Conservation (phyloP, 2,797 vertebrate species). For the Loriculus beryllinus region DNA sequence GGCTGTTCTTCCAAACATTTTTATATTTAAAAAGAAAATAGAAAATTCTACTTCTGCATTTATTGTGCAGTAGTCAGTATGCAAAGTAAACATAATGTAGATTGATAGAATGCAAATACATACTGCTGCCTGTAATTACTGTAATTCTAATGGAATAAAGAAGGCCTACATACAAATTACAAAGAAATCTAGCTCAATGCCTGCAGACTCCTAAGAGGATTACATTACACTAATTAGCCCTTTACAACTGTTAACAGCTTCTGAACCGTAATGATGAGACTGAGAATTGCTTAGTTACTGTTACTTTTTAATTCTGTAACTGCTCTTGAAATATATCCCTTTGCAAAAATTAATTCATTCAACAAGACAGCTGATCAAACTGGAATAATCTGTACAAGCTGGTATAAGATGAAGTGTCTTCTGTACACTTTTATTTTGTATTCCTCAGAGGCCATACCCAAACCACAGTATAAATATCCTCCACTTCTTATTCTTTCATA, state of each 20-base stretch:
- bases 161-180: slow-evolving; percentile 80
- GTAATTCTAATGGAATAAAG: slow-evolving; percentile 76
- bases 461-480: neutral
- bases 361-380: slow-evolving; percentile 14
- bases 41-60: slow-evolving; percentile 60
- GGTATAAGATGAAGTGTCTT: neutral
- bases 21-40: slow-evolving; percentile 61
- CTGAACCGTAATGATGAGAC: slow-evolving; percentile 48
- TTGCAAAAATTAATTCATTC: slow-evolving; percentile 10
- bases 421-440: neutral
- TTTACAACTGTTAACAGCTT: slow-evolving; percentile 74
- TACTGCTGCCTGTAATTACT: slow-evolving; percentile 68
- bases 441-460: neutral
- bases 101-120: slow-evolving; percentile 62
- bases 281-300: slow-evolving; percentile 20
- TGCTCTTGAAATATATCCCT: slow-evolving; percentile 9
- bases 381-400: slow-evolving; percentile 10
- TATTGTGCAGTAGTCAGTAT: slow-evolving; percentile 54
- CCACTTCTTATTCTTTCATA: neutral
- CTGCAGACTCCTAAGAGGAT: slow-evolving; percentile 87
- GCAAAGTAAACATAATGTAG: slow-evolving; percentile 73
- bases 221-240: slow-evolving; percentile 81
- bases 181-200: slow-evolving; percentile 78
- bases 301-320: slow-evolving; percentile 45
- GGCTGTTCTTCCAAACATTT: slow-evolving; percentile 83